These are phyloP conservation scores for Empis livida DNA, from an alignment of 2,888 invertebrate genomes.

Conservation along the genomic window DNA sequence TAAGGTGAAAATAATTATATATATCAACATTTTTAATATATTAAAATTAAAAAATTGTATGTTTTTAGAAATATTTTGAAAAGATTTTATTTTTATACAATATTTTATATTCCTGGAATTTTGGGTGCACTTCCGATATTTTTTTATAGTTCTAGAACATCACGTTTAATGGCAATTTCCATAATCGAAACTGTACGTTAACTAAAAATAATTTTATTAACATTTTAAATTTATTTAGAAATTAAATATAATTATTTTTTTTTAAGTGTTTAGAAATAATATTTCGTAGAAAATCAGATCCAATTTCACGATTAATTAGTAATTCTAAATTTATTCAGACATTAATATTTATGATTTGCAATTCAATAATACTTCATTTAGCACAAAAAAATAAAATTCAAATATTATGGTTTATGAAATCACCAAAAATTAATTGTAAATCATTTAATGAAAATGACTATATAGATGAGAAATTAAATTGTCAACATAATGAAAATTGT, in stretches of 20 bases:
- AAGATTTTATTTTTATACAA: conserved; percentile 14
- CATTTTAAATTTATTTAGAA: too few relatives aligned
- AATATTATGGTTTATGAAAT: conserved; percentile 23
- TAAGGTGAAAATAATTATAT: not conserved
- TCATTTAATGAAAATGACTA: not conserved
- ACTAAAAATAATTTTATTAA: not conserved
- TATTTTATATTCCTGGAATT: conserved; percentile 16
- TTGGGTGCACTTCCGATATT: conserved; percentile 5
- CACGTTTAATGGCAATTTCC: not conserved
- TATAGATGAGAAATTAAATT: conserved; percentile 3
- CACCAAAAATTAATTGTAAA: conserved; percentile 6
- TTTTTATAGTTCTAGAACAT: not conserved
- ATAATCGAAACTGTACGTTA: not conserved
- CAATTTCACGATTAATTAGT: conserved; percentile 13
- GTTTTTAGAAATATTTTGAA: conserved; percentile 16
- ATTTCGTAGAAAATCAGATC: conserved; percentile 15
- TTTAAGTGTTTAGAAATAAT: conserved; percentile 19
- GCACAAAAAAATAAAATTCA: conserved; percentile 12
- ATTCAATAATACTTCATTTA: conserved; percentile 20
- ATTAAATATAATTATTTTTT: not conserved
- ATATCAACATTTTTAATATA: not conserved
- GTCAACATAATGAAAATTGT: conserved; percentile 11
- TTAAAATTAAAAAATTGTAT: not conserved
- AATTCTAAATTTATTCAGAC: conserved; percentile 17
- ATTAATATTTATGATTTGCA: conserved; percentile 24